phyloP scores from a whole-genome alignment of 2,888 invertebrate species.

The Pyrocoelia pectoralis region DNA sequence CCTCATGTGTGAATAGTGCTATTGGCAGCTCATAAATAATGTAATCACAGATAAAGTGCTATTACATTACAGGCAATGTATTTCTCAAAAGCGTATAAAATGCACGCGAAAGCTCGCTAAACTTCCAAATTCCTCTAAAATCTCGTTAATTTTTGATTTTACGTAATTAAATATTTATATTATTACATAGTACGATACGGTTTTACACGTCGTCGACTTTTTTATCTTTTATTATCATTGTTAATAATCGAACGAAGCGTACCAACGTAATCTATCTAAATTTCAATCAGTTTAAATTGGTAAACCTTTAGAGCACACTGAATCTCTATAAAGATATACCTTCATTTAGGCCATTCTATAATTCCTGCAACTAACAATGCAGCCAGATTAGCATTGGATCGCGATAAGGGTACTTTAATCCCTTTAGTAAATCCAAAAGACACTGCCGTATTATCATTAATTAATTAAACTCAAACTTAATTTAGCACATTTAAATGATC shows the following conservation, averaged over 20 bases:
- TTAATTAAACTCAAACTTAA: slow-evolving; percentile 38
- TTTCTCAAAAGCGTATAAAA: slow-evolving; percentile 38
- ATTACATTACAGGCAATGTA: slow-evolving; percentile 50
- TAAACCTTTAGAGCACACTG: slow-evolving; percentile 36
- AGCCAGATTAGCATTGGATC: slow-evolving; percentile 49
- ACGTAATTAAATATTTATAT: slow-evolving; percentile 37
- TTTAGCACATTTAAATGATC: slow-evolving; percentile 24
- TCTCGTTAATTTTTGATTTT: slow-evolving; percentile 47
- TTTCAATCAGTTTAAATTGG: slow-evolving; percentile 49
- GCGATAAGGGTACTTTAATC: slow-evolving; percentile 49
- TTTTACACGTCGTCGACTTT: not conserved
- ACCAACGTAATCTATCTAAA: slow-evolving; percentile 46
- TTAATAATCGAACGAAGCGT: slow-evolving; percentile 38
- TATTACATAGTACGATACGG: slow-evolving; percentile 10
- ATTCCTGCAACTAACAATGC: slow-evolving; percentile 50
- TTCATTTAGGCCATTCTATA: slow-evolving; percentile 45
- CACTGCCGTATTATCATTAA: slow-evolving; percentile 43
- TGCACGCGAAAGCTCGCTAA: slow-evolving; percentile 37
- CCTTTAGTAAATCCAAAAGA: slow-evolving; percentile 46
- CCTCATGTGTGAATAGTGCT: slow-evolving; percentile 52
- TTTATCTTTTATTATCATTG: not conserved
- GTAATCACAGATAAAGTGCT: slow-evolving; percentile 56
- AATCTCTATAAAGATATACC: slow-evolving; percentile 28
- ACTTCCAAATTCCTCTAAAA: slow-evolving; percentile 42
- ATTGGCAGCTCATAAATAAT: slow-evolving; percentile 57